Evolutionary conservation across 2,888 invertebrate species (phyloP), one percentile per base, ranked within the genome.

Genomic region (Cephus pulcher): DNA sequence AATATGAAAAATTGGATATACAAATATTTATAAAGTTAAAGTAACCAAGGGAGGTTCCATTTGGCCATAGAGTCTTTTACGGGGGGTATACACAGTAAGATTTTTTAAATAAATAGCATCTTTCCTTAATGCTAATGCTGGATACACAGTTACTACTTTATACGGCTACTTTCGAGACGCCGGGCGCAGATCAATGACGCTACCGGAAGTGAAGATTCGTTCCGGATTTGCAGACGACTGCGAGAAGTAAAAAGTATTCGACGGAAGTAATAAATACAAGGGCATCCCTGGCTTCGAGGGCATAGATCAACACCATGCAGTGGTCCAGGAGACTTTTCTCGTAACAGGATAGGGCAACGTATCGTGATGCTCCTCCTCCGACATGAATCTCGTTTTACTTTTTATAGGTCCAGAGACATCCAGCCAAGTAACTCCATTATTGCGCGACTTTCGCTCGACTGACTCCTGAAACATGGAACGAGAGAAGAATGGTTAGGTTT

Each of bases 381-480:
- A 32, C 73, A 33, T 74, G 30, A 68, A 69, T 79, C 32, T 73
- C 74, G 37, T 76, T 77, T 75, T 73, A 77, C 75, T 68, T 79
- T 79, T 79, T 79, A 79, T 77, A 73, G 40, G 69, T 76, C 56
- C 75, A 75, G 78, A 80, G 73, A 80, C 78, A 80, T 80, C 75
- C 78, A 80, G 78, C 78, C 71, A 76, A 78, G 76, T 78, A 78
- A 80, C 78, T 80, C 80, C 76, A 80, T 80, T 80, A 80, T 80
- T 80, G 76, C 73, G 56, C 76, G 76, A 78, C 76, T 75, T 76
- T 76, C 75, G 30, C 73, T 56, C 34, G 76, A 40, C 73, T 70
- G 12, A 76, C 23, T 56, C 56, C 56, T 56, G 23, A 23, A 56
- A 23, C 56, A 23, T 56, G 23, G 56, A 56, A 56, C 9, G 56